Percentiles rank a stretch among this genome's conserved stretches.
phyloP scores from a whole-genome alignment of 2,797 vertebrate species.

The Poliocrania exsul region DNA sequence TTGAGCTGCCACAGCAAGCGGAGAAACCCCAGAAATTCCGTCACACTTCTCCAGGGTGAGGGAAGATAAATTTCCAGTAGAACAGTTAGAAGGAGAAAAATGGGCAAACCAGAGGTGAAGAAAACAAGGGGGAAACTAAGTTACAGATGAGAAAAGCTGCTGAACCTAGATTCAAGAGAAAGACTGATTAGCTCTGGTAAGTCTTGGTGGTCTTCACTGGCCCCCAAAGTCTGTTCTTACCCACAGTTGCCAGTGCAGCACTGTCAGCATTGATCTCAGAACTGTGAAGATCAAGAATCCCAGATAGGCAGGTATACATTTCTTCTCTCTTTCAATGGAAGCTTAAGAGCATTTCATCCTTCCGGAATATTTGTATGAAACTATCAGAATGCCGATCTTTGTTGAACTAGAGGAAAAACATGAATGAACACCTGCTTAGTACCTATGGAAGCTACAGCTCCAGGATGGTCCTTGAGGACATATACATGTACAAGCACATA shows the following conservation, averaged over 20 bases:
- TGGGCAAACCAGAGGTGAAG: not conserved
- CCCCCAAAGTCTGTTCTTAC: not conserved
- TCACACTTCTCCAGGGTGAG: not conserved
- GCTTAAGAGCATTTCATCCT: not conserved
- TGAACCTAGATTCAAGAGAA: not conserved
- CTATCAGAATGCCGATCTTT: not conserved
- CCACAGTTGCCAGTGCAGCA: not conserved
- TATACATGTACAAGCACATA: rapidly evolving
- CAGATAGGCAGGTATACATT: not conserved
- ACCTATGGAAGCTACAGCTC: not conserved
- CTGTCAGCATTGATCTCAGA: not conserved
- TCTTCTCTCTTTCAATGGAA: not conserved
- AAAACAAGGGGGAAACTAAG: not conserved
- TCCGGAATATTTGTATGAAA: not conserved
- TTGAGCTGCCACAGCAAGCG: not conserved
- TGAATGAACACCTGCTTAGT: not conserved
- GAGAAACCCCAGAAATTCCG: not conserved
- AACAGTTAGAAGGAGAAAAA: not conserved
- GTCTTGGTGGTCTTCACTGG: not conserved
- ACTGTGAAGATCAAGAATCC: not conserved
- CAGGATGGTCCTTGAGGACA: not conserved
- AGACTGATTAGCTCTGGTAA: not conserved
- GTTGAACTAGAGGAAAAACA: not conserved
- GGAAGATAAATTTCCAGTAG: not conserved
- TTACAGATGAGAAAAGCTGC: not conserved